Conservation (phyloP, 2,888 invertebrate genomes). For the Ditula angustiorana region DNA sequence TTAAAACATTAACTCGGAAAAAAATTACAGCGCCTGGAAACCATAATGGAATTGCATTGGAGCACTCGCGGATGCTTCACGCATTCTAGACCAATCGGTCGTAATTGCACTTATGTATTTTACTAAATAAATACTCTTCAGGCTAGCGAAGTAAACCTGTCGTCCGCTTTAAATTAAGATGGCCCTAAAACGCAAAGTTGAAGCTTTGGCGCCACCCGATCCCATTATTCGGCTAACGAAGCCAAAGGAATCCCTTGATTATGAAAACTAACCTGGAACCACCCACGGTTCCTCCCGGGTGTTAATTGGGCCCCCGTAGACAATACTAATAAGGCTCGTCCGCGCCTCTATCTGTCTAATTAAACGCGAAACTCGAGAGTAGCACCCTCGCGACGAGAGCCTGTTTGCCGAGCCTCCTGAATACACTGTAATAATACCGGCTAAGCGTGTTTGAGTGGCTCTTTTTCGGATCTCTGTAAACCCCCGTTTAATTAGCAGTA, state of each 20-base stretch:
- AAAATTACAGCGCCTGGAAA: background rate
- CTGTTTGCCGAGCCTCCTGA: conserved; percentile 82
- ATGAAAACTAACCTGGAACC: conserved; percentile 82
- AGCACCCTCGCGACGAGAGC: conserved; percentile 82
- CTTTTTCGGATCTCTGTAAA: conserved; percentile 85
- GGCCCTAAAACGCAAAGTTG: conserved; percentile 30
- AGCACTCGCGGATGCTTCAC: background rate
- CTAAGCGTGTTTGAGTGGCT: conserved; percentile 85
- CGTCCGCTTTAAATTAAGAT: background rate
- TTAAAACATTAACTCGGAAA: background rate
- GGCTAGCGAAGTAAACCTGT: background rate
- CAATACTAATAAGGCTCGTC: conserved; percentile 86
- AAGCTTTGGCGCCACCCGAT: conserved; percentile 68
- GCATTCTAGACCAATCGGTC: too few species aligned
- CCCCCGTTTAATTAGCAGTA: conserved; percentile 84
- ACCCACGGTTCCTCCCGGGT: conserved; percentile 80
- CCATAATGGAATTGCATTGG: background rate
- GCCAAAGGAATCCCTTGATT: conserved; percentile 82
- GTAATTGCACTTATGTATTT: too few species aligned
- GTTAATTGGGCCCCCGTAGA: conserved; percentile 86
- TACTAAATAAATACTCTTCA: too few species aligned
- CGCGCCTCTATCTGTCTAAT: conserved; percentile 85
- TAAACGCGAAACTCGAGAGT: conserved; percentile 85
- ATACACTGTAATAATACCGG: conserved; percentile 84
- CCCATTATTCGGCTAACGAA: conserved; percentile 82